Conservation (phyloP, 2,888 invertebrate genomes). For the Drosophila rubida region DNA sequence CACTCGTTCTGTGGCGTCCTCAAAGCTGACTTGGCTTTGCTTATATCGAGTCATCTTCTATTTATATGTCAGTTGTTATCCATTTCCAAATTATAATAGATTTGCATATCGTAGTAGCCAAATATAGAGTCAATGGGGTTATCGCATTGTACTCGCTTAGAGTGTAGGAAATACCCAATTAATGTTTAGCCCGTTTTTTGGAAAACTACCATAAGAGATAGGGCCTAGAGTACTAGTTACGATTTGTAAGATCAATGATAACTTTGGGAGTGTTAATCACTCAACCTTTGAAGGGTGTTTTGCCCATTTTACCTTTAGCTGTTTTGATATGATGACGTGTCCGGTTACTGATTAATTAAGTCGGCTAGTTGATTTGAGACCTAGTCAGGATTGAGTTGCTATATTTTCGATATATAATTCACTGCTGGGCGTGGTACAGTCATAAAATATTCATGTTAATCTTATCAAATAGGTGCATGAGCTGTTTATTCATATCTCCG, state of each 20-base stretch:
- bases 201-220: conserved; percentile 40
- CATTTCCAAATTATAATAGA: conserved; percentile 36
- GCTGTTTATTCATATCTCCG: conserved; percentile 41
- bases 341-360: conserved; percentile 31
- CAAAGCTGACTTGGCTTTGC: conserved; percentile 84
- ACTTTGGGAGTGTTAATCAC: conserved; percentile 31
- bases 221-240: background rate
- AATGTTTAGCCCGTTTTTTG: no score
- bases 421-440: conserved; percentile 21
- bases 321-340: conserved; percentile 22
- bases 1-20: conserved; percentile 85
- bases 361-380: conserved; percentile 16
- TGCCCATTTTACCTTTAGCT: background rate
- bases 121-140: conserved; percentile 6
- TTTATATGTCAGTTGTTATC: conserved; percentile 40
- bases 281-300: conserved; percentile 5
- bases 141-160: conserved; percentile 5
- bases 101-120: conserved; percentile 30
- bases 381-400: conserved; percentile 27
- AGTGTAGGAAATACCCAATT: conserved; percentile 39
- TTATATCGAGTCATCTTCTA: conserved; percentile 1
- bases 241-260: conserved; percentile 23
- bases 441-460: conserved; percentile 54
- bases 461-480: conserved; percentile 59
- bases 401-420: conserved; percentile 6